A percentile compares a stretch with the other conserved stretches of the same genome.
phyloP scores from a whole-genome alignment of 1,140 invertebrate species.

The Amphibalanus amphitrite region DNA sequence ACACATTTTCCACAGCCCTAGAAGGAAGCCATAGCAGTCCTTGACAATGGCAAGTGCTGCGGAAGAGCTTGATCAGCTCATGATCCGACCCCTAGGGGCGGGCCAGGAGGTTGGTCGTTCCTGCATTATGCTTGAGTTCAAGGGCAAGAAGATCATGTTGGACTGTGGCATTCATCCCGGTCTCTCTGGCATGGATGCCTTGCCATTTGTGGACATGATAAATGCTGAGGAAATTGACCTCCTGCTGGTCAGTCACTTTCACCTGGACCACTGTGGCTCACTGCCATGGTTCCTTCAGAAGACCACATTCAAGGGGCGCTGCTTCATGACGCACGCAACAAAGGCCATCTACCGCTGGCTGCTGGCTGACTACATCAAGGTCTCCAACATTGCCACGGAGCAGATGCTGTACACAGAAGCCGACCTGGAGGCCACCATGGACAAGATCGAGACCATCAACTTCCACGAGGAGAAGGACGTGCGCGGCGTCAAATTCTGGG shows the following conservation, averaged over 20 bases:
- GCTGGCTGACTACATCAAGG: slow-evolving; percentile 97
- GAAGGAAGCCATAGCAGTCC: no score
- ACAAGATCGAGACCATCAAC: slow-evolving; percentile 96
- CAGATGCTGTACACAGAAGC: slow-evolving; percentile 96
- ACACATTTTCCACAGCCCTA: no score
- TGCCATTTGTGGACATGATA: slow-evolving; percentile 94
- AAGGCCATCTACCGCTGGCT: slow-evolving; percentile 99
- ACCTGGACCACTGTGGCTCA: slow-evolving; percentile 95
- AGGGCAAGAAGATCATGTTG: slow-evolving; percentile 97
- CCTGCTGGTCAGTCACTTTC: slow-evolving; percentile 92
- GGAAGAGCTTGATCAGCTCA: slow-evolving; percentile 13
- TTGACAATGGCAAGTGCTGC: no score
- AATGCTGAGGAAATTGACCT: slow-evolving; percentile 87
- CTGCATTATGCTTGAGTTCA: slow-evolving; percentile 96
- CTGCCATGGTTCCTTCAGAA: slow-evolving; percentile 96
- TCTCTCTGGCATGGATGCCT: slow-evolving; percentile 84
- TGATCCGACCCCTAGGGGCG: slow-evolving; percentile 42
- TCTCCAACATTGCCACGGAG: slow-evolving; percentile 91
- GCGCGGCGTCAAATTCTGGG: slow-evolving; percentile 92
- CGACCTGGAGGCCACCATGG: slow-evolving; percentile 93
- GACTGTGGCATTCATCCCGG: slow-evolving; percentile 99
- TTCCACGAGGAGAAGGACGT: slow-evolving; percentile 98
- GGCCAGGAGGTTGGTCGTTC: slow-evolving; percentile 98
- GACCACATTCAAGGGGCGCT: slow-evolving; percentile 92
- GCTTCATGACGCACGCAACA: slow-evolving; percentile 99